Conservation (phyloP, 37 sponge, comb jelly and placozoan species). For the Diacarnus erythraeanus region DNA sequence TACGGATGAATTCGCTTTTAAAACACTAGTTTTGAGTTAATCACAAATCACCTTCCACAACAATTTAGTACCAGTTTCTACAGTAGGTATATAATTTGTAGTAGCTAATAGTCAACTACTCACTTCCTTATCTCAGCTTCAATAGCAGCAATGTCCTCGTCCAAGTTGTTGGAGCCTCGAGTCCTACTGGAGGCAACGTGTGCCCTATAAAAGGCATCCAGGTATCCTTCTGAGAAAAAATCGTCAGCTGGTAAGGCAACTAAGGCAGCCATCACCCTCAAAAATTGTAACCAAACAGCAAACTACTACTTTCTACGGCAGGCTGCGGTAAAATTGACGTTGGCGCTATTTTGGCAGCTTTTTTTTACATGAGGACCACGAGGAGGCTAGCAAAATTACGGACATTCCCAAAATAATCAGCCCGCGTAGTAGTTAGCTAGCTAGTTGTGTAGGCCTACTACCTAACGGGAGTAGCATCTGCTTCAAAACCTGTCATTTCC, state of each 20-base stretch:
- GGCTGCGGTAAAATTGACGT: neutral
- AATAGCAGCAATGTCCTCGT: conserved; percentile 69
- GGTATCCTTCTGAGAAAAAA: conserved; percentile 53
- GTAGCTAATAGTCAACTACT: neutral
- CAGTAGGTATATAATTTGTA: neutral
- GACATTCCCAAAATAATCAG: no score
- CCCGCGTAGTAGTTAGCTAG: no score
- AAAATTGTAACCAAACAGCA: no score
- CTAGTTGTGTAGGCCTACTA: no score
- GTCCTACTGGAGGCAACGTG: conserved; percentile 53
- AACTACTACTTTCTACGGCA: no score
- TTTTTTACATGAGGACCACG: conserved; percentile 6
- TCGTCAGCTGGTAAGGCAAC: conserved; percentile 24
- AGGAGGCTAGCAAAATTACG: neutral
- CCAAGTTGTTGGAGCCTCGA: conserved; percentile 29
- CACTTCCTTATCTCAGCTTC: conserved; percentile 71
- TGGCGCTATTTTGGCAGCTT: conserved; percentile 11
- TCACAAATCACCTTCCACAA: no score
- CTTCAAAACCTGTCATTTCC: no score
- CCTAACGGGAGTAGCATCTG: no score
- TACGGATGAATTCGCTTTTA: no score
- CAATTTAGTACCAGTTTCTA: no score
- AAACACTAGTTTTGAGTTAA: no score
- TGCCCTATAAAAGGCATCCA: conserved; percentile 69
- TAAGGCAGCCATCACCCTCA: conserved; percentile 2